Base-by-base conservation (phyloP, 2,888 invertebrate genomes). In the Harmothoe impar region DNA sequence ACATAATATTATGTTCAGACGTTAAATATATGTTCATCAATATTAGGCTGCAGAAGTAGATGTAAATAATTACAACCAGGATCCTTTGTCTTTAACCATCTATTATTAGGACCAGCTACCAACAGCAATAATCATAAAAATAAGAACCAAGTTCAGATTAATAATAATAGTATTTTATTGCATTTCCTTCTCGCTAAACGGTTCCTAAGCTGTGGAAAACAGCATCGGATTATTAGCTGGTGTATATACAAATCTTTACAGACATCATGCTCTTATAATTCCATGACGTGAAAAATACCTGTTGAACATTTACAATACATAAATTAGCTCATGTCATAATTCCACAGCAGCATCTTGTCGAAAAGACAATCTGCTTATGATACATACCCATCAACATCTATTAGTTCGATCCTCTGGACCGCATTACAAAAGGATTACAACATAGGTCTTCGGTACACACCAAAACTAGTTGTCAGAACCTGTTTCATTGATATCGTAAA, bases 141-240 rank as follows among this genome's bases (percentile, higher is more conserved):
- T 62, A 62, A 62, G 62, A 3, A 20, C 15, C 0, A 62, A n/a
- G 20, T 20, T 20, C 20, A 20, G 7, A 62, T 62, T 62, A 62
- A 81, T 81, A 43, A 81, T 81, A 81, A 81, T 81, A 81, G 43
- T 81, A 81, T 81, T 81, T 81, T 81, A 81, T 81, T 81, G 81
- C 81, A 81, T 81, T 81, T 81, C 25, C 81, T 35, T 81, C 81
- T 81, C 25, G 81, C 81, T 43, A 81, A 81, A 33, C 33, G 23
- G 33, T 10, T 43, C 81, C 81, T n/a, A 43, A 43, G 81, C 81
- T 23, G 81, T n/a, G 25, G 81, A 81, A 81, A 81, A 33, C 81
- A 17, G 81, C 81, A 17, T 5, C 33, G 81, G 43, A 35, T 33
- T 35, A 43, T 81, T 43, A 81, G 81, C 81, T 23, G 43, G 43